Evolutionary conservation across 2,797 vertebrate species (phyloP).

Genomic region (Holocentrus rufus): DNA sequence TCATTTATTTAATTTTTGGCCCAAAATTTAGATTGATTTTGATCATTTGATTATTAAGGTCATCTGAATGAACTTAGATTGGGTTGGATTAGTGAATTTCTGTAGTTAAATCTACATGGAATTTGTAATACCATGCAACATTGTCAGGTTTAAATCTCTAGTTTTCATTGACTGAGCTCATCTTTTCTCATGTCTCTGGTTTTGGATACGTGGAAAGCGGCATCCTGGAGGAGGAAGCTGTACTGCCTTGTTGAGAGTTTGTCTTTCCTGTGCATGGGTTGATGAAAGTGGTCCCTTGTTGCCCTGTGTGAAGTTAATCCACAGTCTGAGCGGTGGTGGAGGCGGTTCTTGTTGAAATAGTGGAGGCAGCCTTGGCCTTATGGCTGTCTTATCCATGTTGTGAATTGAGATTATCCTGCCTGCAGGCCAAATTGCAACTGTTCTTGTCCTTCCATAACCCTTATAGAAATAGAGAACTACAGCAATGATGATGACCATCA

Average conservation of each 20-base stretch:
- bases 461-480: slow-evolving; percentile 43
- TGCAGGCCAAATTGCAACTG: slow-evolving; percentile 13
- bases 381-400: slow-evolving; percentile 43
- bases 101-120: background rate
- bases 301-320: slow-evolving; percentile 22
- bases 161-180: background rate
- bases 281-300: background rate
- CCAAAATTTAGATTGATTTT: background rate
- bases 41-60: background rate
- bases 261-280: background rate
- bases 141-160: background rate
- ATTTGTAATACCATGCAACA: background rate
- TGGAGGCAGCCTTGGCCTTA: slow-evolving; percentile 48
- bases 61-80: background rate
- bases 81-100: background rate
- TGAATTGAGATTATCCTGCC: background rate
- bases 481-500: slow-evolving; percentile 19
- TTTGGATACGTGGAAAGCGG: slow-evolving; percentile 34
- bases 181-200: slow-evolving; percentile 2
- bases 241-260: background rate
- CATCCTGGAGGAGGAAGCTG: slow-evolving; percentile 47
- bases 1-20: background rate
- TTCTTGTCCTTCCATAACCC: slow-evolving; percentile 17
- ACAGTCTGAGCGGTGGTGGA: slow-evolving; percentile 31
- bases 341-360: slow-evolving; percentile 45